phyloP scores from a whole-genome alignment of 2,888 invertebrate genomes.

The Tromatobia lineatoria region DNA sequence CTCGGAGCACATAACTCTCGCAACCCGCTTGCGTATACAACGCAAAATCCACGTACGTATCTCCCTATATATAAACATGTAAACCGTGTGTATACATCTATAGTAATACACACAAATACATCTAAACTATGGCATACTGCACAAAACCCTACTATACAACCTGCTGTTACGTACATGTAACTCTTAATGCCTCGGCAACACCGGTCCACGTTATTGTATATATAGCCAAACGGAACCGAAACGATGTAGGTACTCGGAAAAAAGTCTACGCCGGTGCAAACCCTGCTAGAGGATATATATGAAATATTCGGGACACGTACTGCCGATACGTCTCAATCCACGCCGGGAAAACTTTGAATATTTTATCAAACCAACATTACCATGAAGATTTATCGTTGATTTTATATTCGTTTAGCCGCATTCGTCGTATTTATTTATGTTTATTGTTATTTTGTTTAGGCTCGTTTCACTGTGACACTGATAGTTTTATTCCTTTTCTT shows the following conservation, averaged over 20 bases:
- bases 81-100: background rate
- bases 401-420: background rate
- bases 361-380: slow-evolving; percentile 19
- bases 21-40: slow-evolving; percentile 19
- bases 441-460: no score
- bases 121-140: slow-evolving; percentile 19
- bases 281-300: background rate
- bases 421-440: background rate
- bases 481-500: background rate
- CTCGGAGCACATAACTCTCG: slow-evolving; percentile 42
- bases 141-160: slow-evolving; percentile 15
- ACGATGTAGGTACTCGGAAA: slow-evolving; percentile 14
- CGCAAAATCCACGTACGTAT: background rate
- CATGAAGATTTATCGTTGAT: slow-evolving; percentile 10
- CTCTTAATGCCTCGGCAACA: background rate
- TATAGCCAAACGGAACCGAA: slow-evolving; percentile 21
- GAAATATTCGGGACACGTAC: slow-evolving; percentile 48
- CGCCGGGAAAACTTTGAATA: slow-evolving; percentile 12
- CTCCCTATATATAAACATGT: background rate
- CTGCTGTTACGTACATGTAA: background rate
- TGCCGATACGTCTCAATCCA: slow-evolving; percentile 39
- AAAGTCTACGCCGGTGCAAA: background rate
- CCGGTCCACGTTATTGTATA: background rate
- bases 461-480: background rate
- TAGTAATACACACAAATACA: slow-evolving; percentile 7